Base-by-base conservation (phyloP, 2,113 vertebrate genomes). In the Sander vitreus region DNA sequence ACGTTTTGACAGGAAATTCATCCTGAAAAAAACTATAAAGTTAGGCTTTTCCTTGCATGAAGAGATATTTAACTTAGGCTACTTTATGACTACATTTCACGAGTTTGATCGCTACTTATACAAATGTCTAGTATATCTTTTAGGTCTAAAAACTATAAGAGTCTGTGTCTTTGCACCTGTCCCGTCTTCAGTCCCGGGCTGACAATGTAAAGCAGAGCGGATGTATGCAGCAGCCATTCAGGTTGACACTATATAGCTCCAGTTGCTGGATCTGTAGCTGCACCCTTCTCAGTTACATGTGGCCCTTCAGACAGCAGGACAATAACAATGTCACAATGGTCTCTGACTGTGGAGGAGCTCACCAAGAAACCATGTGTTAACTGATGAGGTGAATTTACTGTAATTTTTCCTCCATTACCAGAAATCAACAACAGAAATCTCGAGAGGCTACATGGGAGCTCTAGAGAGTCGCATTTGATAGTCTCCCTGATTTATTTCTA, bases 271-370 rank as follows among this genome's bases (percentile, higher is more conserved):
- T 83, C 68, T 86, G 78, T 48, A 81, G 80, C 84, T 91, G 85
- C 90, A 85, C 87, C 90, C 85, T 75, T 86, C 92, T 93, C 89
- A 82, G 80, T 93, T 92, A 90, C 90, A 90, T 74, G 78, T 87
- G 85, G 71, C 63, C 62, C 81, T 50, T 18, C 78, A 85, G 83
- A 87, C 77, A 72, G 68, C 36, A 64, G 80, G 53, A 86, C 82
- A 91, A 90, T 77, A 87, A 82, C 79, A 63, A 18, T 85, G 86
- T 73, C 33, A 55, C 75, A 73, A 62, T 76, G 75, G 75, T 60
- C 65, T 65, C 50, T 43, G 39, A 43, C 10, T 47, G 53, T 73
- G 58, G 47, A 85, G 58, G 68, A 78, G 84, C 59, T 76, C 55
- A 55, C 50, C 23, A 43, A 43, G 60, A 74, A 53, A 67, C 33